Base-by-base conservation (phyloP, 92 coral and sea anemone genomes). In the Plumapathes pennacea region DNA sequence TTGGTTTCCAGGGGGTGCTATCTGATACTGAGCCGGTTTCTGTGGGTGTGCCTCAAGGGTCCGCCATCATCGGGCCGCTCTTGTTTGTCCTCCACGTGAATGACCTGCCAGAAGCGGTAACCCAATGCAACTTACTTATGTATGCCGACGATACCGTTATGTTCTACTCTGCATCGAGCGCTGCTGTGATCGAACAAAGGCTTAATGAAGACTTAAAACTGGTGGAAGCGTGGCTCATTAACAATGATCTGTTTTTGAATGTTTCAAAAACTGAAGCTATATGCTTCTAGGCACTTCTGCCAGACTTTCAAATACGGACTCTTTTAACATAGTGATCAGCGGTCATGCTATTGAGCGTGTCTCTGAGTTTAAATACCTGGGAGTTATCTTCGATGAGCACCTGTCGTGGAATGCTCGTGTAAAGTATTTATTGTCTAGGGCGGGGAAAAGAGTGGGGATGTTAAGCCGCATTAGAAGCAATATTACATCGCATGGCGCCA, bases 391-490 rank as follows among this genome's bases (percentile, higher is more conserved):
- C 10, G 80, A 72, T 38, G 72, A 72, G 20, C 4, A 41, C 9
- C 41, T 61, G 30, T 25, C 32, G n/a, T 72, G 72, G 72, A 62
- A 72, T 36, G 25, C 27, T 15, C 82, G 64, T 17, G 39, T 74
- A 25, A 31, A 54, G 25, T 38, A 64, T 4, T 31, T 74, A 12
- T n/a, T 76, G 25, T 7, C 69, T 18, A 76, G 67, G 30, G 57
- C 84, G 10, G 59, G 83, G 10, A 75, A 67, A 67, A 38, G 77
- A 3, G 59, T 76, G 32, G 84, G 84, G 41, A 67, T 68, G 52
- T 52, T 76, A 17, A 55, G 84, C 36, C 62, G 77, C 22, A 38
- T 68, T 17, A 49, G 77, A 17, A n/a, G 39, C 21, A 46, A 48
- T 43, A 5, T 76, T 10, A 33, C 84, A 26, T 10, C 22, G 19